phyloP scores from a whole-genome alignment of 2,888 invertebrate species.

The Ennomos quercinarius region DNA sequence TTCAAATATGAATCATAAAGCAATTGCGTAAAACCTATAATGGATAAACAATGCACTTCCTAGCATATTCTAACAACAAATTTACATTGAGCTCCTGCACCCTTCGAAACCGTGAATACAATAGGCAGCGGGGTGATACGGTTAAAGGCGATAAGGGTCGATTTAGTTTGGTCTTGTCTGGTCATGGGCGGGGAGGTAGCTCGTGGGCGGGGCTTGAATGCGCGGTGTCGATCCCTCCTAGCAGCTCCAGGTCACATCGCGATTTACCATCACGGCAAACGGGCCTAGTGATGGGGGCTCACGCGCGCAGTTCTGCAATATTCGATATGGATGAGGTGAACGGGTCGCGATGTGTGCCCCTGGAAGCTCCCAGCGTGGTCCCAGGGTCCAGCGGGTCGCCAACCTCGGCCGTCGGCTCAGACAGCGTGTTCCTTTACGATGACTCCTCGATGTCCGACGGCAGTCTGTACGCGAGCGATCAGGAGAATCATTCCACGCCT shows the following conservation, averaged over 20 bases:
- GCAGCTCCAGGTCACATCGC: constrained; percentile 12
- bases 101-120: constrained; percentile 1
- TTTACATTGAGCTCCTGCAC: constrained; percentile 19
- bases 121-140: constrained; percentile 1
- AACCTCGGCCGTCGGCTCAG: constrained; percentile 86
- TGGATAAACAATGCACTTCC: not conserved
- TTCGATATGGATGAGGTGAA: constrained; percentile 62
- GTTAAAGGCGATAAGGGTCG: constrained; percentile 16
- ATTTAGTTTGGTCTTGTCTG: constrained; percentile 24
- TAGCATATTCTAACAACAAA: not conserved
- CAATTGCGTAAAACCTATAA: constrained; percentile 1
- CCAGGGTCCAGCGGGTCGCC: constrained; percentile 55
- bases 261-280: not conserved
- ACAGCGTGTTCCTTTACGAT: constrained; percentile 88
- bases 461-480: constrained; percentile 92
- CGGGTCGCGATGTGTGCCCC: constrained; percentile 48
- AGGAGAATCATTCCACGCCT: constrained; percentile 89
- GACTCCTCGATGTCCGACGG: constrained; percentile 86
- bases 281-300: constrained; percentile 14
- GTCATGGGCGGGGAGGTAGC: constrained; percentile 28
- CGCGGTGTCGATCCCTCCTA: constrained; percentile 19
- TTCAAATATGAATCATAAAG: constrained; percentile 1
- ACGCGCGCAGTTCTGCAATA: constrained; percentile 34
- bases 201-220: constrained; percentile 34
- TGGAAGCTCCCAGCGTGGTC: constrained; percentile 47